A percentile compares a stretch with the other conserved stretches of the same genome.
phyloP scores from a whole-genome alignment of 2,113 vertebrate species.

The Myanophis thanlyinensis region DNA sequence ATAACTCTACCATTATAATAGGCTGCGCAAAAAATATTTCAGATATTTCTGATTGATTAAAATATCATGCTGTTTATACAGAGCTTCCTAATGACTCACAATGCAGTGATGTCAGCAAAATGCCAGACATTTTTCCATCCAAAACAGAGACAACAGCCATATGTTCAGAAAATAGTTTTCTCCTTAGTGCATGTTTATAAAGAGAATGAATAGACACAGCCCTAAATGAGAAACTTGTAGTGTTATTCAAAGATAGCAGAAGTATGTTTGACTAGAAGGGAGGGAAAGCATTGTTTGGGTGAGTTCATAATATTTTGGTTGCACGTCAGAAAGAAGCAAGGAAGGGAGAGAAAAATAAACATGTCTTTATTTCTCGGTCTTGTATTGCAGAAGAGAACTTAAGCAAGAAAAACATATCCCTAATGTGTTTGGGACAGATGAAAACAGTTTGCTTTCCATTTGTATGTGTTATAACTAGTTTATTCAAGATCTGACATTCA shows the following conservation, averaged over 20 bases:
- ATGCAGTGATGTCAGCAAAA: conserved; percentile 77
- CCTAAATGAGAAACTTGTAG: conserved; percentile 61
- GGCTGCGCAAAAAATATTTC: conserved; percentile 67
- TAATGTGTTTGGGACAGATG: neutral
- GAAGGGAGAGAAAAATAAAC: neutral
- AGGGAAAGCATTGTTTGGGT: conserved; percentile 37
- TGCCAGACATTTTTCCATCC: conserved; percentile 79
- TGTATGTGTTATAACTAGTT: neutral
- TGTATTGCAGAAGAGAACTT: neutral
- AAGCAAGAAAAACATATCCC: neutral
- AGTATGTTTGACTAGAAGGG: conserved; percentile 41
- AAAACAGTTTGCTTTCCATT: neutral
- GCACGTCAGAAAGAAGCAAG: conserved; percentile 15
- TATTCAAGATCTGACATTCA: neutral
- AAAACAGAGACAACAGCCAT: conserved; percentile 78
- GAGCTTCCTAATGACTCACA: conserved; percentile 75
- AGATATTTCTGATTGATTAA: conserved; percentile 79
- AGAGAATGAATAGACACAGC: conserved; percentile 64
- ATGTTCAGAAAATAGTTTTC: conserved; percentile 79
- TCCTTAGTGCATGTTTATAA: conserved; percentile 77
- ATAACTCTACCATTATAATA: conserved; percentile 41
- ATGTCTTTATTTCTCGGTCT: neutral
- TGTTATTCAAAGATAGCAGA: conserved; percentile 61
- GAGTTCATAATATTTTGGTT: conserved; percentile 24
- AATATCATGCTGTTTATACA: conserved; percentile 77